A percentile compares a stretch with the other conserved stretches of the same genome.
These are phyloP conservation scores for Epinephelus coioides DNA, from an alignment of 2,797 vertebrate genomes.

Conservation along the genomic window DNA sequence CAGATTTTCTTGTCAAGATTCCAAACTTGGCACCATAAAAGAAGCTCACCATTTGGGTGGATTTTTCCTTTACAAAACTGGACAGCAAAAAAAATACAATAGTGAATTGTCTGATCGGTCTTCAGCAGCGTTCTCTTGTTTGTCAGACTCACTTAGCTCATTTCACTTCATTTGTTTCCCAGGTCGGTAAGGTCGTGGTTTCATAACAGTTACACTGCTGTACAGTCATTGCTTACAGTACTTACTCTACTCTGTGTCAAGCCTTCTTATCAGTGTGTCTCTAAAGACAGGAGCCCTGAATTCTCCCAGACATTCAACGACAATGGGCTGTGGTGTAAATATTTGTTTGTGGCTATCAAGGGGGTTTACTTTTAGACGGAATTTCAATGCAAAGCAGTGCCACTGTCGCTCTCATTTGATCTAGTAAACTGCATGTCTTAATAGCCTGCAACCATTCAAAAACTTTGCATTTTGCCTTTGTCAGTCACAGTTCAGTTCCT, in stretches of 20 bases:
- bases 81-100: slow-evolving; percentile 13
- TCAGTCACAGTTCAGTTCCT: slow-evolving; percentile 67
- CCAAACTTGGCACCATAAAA: slow-evolving; percentile 13
- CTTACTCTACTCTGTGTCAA: slow-evolving; percentile 71
- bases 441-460: slow-evolving; percentile 75
- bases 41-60: slow-evolving; percentile 36
- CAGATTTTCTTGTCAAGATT: slow-evolving; percentile 26
- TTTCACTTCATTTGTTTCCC: slow-evolving; percentile 51
- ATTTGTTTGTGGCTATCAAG: slow-evolving; percentile 71
- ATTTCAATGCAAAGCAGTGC: slow-evolving; percentile 66
- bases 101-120: slow-evolving; percentile 30
- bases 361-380: slow-evolving; percentile 58
- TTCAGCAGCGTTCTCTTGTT: slow-evolving; percentile 48
- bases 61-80: slow-evolving; percentile 52
- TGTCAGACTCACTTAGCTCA: slow-evolving; percentile 47
- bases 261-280: slow-evolving; percentile 66
- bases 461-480: slow-evolving; percentile 80
- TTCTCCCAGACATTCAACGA: slow-evolving; percentile 46
- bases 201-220: slow-evolving; percentile 71
- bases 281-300: slow-evolving; percentile 42
- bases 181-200: slow-evolving; percentile 54
- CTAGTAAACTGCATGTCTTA: slow-evolving; percentile 83
- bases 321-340: slow-evolving; percentile 72
- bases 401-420: slow-evolving; percentile 67
- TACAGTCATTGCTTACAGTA: slow-evolving; percentile 77